phyloP scores from a whole-genome alignment of 2,113 vertebrate genomes.

The Chaetops frenatus region DNA sequence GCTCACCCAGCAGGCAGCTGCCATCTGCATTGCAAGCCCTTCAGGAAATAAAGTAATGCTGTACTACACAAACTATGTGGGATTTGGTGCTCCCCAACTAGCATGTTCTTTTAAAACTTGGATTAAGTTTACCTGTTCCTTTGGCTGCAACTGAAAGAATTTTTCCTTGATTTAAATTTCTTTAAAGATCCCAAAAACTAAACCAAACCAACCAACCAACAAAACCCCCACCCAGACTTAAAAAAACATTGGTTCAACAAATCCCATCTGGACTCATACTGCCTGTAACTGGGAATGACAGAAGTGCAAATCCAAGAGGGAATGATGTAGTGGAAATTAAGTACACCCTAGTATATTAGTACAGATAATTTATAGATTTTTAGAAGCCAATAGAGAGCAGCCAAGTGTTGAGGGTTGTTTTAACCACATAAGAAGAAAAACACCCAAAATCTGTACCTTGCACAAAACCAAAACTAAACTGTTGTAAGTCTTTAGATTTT shows the following conservation, averaged over 20 bases:
- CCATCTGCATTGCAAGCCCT: background rate
- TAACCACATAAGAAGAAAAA: background rate
- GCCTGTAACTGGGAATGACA: background rate
- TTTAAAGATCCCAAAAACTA: background rate
- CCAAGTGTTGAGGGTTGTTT: background rate
- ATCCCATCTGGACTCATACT: slow-evolving; percentile 37
- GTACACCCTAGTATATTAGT: background rate
- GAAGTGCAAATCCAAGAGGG: background rate
- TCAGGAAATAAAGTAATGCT: slow-evolving; percentile 14
- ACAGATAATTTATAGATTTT: background rate
- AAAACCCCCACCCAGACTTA: background rate
- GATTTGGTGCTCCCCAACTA: background rate
- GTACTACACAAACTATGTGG: background rate
- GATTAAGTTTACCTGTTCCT: slow-evolving; percentile 25
- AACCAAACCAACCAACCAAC: too few species aligned
- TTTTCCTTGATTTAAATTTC: background rate
- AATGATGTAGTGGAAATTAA: background rate
- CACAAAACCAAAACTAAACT: background rate
- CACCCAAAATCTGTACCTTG: background rate
- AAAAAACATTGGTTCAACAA: slow-evolving; percentile 1
- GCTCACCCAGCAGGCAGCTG: background rate
- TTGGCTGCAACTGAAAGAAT: background rate
- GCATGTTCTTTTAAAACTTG: background rate
- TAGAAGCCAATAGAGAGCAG: background rate
- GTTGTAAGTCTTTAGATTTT: background rate